Evolutionary conservation across 2,113 vertebrate species (phyloP).

Genomic region (Azemiops feae): DNA sequence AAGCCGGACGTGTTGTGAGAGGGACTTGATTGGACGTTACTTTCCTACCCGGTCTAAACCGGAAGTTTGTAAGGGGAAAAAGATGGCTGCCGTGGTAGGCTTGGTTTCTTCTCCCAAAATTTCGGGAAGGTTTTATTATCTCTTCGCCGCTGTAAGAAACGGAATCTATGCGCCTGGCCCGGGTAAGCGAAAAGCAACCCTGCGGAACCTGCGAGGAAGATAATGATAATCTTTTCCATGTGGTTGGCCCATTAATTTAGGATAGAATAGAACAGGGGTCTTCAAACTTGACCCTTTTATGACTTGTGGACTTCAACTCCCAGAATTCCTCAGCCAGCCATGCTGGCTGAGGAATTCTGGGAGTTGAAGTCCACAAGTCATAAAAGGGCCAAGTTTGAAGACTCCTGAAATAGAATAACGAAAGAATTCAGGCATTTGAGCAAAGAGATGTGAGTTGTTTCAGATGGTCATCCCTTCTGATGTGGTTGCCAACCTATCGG

Average conservation of each 20-base stretch:
- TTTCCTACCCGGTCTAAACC: neutral
- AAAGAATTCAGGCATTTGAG: too few relatives aligned
- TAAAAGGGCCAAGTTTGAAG: too few relatives aligned
- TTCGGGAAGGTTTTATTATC: neutral
- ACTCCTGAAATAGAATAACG: too few relatives aligned
- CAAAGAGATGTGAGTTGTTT: neutral
- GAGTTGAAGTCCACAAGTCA: too few relatives aligned
- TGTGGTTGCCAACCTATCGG: neutral
- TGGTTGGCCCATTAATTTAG: neutral
- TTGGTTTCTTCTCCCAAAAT: neutral
- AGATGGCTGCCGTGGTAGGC: neutral
- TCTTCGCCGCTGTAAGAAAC: neutral
- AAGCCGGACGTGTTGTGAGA: neutral
- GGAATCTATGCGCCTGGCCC: neutral
- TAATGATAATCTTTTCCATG: neutral
- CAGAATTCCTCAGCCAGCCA: too few relatives aligned
- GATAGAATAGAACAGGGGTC: too few relatives aligned
- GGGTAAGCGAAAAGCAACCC: neutral
- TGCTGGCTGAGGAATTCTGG: too few relatives aligned
- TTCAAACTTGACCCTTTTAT: too few relatives aligned
- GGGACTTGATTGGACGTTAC: neutral
- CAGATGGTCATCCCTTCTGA: neutral
- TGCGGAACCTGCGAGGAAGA: neutral
- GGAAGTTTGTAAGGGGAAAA: neutral
- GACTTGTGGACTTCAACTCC: too few relatives aligned